Evolutionary conservation across 2,888 invertebrate genomes (phyloP).

Genomic region (Zaprionus obscuricornis): DNA sequence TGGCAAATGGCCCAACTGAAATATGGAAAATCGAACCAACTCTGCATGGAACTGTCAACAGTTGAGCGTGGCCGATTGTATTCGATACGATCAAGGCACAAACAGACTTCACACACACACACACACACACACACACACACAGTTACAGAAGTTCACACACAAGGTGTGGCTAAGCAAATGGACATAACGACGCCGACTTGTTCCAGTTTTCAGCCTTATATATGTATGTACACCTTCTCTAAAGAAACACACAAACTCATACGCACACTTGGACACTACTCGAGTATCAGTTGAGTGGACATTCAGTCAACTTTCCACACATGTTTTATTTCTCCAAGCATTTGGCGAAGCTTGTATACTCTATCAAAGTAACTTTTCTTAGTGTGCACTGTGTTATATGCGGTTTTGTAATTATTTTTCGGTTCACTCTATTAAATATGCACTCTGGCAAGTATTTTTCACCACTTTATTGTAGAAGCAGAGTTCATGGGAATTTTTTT

Average conservation of each 20-base stretch:
- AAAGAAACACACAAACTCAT: conserved; percentile 6
- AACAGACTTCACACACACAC: too few species aligned
- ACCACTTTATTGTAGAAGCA: background rate
- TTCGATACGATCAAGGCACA: conserved; percentile 37
- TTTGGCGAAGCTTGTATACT: conserved; percentile 29
- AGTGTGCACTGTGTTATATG: background rate
- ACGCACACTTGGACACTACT: conserved; percentile 16
- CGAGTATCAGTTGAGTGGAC: conserved; percentile 53
- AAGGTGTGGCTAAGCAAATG: conserved; percentile 39
- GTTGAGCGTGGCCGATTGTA: conserved; percentile 36
- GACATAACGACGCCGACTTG: conserved; percentile 51
- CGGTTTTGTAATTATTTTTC: background rate
- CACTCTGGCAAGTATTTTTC: background rate
- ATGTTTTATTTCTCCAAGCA: conserved; percentile 35
- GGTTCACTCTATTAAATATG: too few species aligned
- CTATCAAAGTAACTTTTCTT: too few species aligned
- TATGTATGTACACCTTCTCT: conserved; percentile 4
- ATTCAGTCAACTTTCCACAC: conserved; percentile 64
- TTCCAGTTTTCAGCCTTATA: conserved; percentile 59
- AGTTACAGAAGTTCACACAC: too few species aligned
- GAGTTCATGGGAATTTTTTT: conserved; percentile 8
- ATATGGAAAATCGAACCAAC: conserved; percentile 19
- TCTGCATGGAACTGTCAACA: conserved; percentile 35
- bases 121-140: too few species aligned
- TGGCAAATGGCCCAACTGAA: too few species aligned